phyloP scores from a whole-genome alignment of 2,888 invertebrate genomes.

The Caenorhabditis sp. region DNA sequence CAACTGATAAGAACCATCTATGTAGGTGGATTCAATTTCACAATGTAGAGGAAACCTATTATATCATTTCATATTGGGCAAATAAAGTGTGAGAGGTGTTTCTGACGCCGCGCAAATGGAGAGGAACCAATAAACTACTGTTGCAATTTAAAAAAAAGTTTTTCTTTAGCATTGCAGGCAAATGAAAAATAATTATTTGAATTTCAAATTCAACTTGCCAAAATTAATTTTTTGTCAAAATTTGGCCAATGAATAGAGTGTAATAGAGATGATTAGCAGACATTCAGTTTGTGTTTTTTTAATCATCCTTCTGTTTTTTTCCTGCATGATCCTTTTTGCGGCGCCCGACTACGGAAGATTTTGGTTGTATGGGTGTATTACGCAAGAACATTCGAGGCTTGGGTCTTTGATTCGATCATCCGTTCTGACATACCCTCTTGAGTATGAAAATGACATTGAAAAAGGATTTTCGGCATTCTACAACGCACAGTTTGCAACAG shows the following conservation, averaged over 20 bases:
- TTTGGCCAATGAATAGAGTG: slow-evolving; percentile 28
- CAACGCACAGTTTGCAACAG: slow-evolving; percentile 14
- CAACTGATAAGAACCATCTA: slow-evolving; percentile 50
- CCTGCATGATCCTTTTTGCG: neutral
- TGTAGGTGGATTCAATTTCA: slow-evolving; percentile 44
- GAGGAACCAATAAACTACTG: no score
- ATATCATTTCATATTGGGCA: slow-evolving; percentile 21
- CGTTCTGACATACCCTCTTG: slow-evolving; percentile 11
- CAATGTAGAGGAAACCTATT: slow-evolving; percentile 25
- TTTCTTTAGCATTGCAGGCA: neutral
- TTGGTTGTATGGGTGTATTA: slow-evolving; percentile 6
- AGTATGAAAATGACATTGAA: slow-evolving; percentile 29
- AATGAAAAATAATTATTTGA: no score
- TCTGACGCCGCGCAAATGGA: neutral
- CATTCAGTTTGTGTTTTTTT: slow-evolving; percentile 6
- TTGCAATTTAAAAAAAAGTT: no score
- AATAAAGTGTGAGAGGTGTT: slow-evolving; percentile 3
- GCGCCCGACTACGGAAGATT: no score
- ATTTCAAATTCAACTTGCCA: no score
- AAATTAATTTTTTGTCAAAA: no score
- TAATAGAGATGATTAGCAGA: slow-evolving; percentile 37
- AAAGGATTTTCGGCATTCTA: slow-evolving; percentile 23
- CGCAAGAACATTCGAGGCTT: slow-evolving; percentile 29
- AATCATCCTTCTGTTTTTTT: neutral
- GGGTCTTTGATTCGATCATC: slow-evolving; percentile 24